A percentile compares a stretch with the other conserved stretches of the same genome.
Evolutionary conservation across 2,113 vertebrate genomes (phyloP).

Genomic region (Campylomormyrus tamandua): DNA sequence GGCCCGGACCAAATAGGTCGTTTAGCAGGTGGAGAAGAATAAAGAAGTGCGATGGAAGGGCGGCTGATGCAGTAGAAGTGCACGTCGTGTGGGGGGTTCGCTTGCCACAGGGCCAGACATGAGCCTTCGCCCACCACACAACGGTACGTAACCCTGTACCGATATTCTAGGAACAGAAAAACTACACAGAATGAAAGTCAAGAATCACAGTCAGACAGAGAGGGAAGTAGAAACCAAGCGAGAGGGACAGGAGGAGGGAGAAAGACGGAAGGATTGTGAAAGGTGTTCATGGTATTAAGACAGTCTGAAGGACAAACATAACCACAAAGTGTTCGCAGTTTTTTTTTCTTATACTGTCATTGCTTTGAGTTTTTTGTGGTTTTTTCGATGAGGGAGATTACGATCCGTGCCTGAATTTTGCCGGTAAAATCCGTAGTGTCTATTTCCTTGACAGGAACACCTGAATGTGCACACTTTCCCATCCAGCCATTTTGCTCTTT

Average conservation of each 20-base stretch:
- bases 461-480: neutral
- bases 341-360: neutral
- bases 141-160: neutral
- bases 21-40: neutral
- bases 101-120: neutral
- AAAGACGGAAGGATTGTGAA: neutral
- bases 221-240: neutral
- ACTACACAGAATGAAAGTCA: neutral
- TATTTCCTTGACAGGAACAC: neutral
- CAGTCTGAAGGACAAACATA: neutral
- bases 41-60: neutral
- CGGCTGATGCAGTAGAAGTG: neutral
- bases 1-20: neutral
- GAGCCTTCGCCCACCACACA: neutral
- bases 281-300: neutral
- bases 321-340: neutral
- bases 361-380: neutral
- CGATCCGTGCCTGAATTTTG: neutral
- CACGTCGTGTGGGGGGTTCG: neutral
- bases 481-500: neutral
- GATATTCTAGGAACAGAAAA: neutral
- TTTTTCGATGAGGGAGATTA: neutral
- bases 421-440: neutral
- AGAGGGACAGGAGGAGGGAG: neutral
- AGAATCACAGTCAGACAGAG: neutral